A percentile compares a stretch with the other conserved stretches of the same genome.
Evolutionary conservation across 1,140 invertebrate genomes (phyloP).

Genomic region (Drosophila melanogaster): Release_6_plus_ISO1_MT NC_004354.4:16713501-16714000

Average conservation of each 20-base stretch:
- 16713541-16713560: constrained; percentile 73
- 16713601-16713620: not conserved
- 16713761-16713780: constrained; percentile 71
- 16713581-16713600: constrained; percentile 5
- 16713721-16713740: constrained; percentile 78
- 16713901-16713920: not conserved
- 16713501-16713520: constrained; percentile 69
- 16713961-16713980: constrained; percentile 2
- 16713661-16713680: not conserved
- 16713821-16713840: not conserved
- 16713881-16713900: not conserved
- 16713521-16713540: constrained; percentile 65
- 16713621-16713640: not conserved
- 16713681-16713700: constrained; percentile 6
- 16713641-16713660: not conserved
- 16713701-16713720: constrained; percentile 48
- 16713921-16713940: constrained; percentile 3
- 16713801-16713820: not conserved
- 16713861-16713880: too few relatives aligned
- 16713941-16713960: constrained; percentile 5
- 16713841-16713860: not conserved
- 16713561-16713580: constrained; percentile 58
- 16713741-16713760: constrained; percentile 72
- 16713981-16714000: not conserved
- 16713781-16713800: constrained; percentile 1